Evolutionary conservation across 2,888 invertebrate genomes (phyloP).

Genomic region (Drosophila tanythrix): DNA sequence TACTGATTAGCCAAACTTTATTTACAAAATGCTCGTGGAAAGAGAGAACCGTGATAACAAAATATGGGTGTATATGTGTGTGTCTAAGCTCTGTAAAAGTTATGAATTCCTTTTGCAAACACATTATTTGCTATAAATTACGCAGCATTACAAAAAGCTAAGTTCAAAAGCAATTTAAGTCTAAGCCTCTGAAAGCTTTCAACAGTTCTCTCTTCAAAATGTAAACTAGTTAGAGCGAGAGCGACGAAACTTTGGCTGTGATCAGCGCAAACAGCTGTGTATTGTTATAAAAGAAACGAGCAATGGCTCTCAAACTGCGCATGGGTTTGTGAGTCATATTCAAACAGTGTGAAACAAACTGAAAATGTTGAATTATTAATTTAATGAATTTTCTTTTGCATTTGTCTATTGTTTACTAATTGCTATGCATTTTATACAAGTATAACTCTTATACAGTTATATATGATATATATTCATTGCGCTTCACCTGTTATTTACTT

Average conservation of each 20-base stretch:
- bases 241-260: neutral
- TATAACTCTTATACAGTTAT: slow-evolving; percentile 3
- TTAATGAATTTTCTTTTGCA: neutral
- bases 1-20: slow-evolving; percentile 24
- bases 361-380: neutral
- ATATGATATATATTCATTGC: slow-evolving; percentile 21
- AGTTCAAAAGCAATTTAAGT: slow-evolving; percentile 61
- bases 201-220: slow-evolving; percentile 4
- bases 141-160: slow-evolving; percentile 60
- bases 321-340: neutral
- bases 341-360: neutral
- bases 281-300: neutral
- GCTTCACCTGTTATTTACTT: slow-evolving; percentile 45
- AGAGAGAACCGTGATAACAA: slow-evolving; percentile 1
- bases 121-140: slow-evolving; percentile 12
- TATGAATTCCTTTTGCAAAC: slow-evolving; percentile 19
- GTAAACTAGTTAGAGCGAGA: neutral
- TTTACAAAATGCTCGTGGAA: slow-evolving; percentile 34
- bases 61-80: neutral
- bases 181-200: slow-evolving; percentile 19
- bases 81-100: slow-evolving; percentile 5
- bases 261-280: slow-evolving; percentile 1
- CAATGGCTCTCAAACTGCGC: neutral
- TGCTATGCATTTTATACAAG: slow-evolving; percentile 47
- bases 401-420: slow-evolving; percentile 1